Evolutionary conservation across 2,888 invertebrate species (phyloP).

Genomic region (Lasius platythorax): DNA sequence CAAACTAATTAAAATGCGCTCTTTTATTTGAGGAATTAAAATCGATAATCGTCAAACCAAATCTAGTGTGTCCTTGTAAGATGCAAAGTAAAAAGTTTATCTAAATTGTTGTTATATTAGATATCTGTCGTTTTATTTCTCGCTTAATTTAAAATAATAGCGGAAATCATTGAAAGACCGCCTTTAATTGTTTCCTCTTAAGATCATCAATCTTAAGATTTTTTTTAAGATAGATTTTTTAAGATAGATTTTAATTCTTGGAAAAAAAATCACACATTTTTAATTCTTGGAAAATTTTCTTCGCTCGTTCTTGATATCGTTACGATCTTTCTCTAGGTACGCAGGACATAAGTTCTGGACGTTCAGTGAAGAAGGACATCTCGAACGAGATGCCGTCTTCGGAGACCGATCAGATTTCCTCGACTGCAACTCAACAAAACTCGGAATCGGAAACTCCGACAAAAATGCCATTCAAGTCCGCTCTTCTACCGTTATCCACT

Average conservation of each 20-base stretch:
- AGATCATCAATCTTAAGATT: neutral
- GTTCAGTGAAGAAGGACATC: conserved; percentile 23
- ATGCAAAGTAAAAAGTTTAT: no score
- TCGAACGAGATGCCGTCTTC: conserved; percentile 12
- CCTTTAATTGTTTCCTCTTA: neutral
- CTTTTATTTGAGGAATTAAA: no score
- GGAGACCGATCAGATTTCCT: neutral
- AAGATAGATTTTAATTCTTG: neutral
- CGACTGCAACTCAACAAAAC: neutral
- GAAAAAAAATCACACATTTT: neutral
- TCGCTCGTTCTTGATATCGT: neutral
- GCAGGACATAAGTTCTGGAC: conserved; percentile 18
- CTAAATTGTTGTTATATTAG: no score
- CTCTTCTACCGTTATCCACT: neutral
- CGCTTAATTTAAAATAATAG: neutral
- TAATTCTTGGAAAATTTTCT: neutral
- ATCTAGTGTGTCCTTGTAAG: no score
- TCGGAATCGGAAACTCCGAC: conserved; percentile 11
- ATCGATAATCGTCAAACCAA: no score
- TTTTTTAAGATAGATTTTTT: neutral
- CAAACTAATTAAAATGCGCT: no score
- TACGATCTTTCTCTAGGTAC: conserved; percentile 28
- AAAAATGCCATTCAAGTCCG: neutral
- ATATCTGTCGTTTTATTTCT: neutral
- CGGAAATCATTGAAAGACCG: neutral